Base-by-base conservation (phyloP, 2,888 invertebrate genomes). In the Torymus texanus region DNA sequence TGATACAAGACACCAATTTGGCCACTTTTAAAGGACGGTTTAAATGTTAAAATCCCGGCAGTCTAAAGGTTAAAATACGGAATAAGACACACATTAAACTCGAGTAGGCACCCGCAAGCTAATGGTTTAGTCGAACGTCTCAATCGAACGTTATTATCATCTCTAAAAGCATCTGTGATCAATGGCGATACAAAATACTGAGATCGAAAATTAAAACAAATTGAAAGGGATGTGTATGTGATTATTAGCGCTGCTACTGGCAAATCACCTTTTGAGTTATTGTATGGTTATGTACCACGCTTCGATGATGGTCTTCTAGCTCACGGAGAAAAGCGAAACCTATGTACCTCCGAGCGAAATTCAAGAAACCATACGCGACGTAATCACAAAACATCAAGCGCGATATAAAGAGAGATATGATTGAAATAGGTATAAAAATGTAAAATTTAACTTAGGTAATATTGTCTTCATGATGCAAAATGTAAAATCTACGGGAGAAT, bases 61-160 rank as follows among this genome's bases (percentile, higher is more conserved):
- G n/a, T n/a, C n/a, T n/a, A n/a, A n/a, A n/a, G n/a, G n/a, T n/a
- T 12, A 1, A 58, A 29, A 0, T 58, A 81, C 8, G 80, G 72
- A n/a, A 82, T 83, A 4, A 79, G 79, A 62, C 83, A 83, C 8
- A 81, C 80, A 1, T 16, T 82, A 16, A 83, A 78, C 10, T 83
- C 83, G 0, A 78, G 75, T 29, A 53, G 83, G 8, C 83, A 83
- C 55, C 81, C 82, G 0, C 83, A 83, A 50, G 82, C 82, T 12
- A 83, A 82, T 51, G 81, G 81, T 0, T 21, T 79, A 11, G 71
- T 81, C 12, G 82, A 83, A 21, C 62, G 81, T 0, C 13, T 82
- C 1, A 83, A 83, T n/a, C 29, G 41, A 4, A 67, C 66, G 1
- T 29, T 83, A 3, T n/a, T 82, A 5, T 77, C 63, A 12, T 78